These are phyloP conservation scores for Sciaenops ocellatus DNA, from an alignment of 2,797 vertebrate species.

Conservation along the genomic window DNA sequence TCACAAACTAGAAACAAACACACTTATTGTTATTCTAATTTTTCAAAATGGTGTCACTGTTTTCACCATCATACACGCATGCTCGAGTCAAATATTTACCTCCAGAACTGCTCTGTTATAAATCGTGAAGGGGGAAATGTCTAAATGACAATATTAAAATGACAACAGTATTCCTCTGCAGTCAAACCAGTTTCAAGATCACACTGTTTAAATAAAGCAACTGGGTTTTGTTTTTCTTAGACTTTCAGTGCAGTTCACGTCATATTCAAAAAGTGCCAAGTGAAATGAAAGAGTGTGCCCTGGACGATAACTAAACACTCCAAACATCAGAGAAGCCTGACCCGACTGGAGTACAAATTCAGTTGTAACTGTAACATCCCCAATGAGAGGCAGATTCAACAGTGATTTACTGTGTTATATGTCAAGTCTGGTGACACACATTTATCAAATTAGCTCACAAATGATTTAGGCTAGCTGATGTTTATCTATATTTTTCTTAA, in stretches of 20 bases:
- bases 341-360: not conserved
- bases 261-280: not conserved
- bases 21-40: too few relatives aligned
- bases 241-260: not conserved
- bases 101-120: too few relatives aligned
- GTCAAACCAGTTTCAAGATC: constrained; percentile 44
- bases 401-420: not conserved
- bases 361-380: not conserved
- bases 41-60: too few relatives aligned
- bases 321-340: not conserved
- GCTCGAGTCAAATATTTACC: too few relatives aligned
- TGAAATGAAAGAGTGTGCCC: not conserved
- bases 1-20: too few relatives aligned
- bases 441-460: not conserved
- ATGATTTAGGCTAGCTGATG: not conserved
- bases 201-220: constrained; percentile 47
- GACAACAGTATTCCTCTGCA: not conserved
- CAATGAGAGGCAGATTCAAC: not conserved
- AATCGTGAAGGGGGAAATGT: too few relatives aligned
- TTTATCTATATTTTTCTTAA: not conserved
- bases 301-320: constrained; percentile 2
- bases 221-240: constrained; percentile 6
- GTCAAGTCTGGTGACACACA: not conserved
- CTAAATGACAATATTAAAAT: not conserved
- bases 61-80: too few relatives aligned